phyloP scores from a whole-genome alignment of 1,140 invertebrate species.

The Homarus americanus region DNA sequence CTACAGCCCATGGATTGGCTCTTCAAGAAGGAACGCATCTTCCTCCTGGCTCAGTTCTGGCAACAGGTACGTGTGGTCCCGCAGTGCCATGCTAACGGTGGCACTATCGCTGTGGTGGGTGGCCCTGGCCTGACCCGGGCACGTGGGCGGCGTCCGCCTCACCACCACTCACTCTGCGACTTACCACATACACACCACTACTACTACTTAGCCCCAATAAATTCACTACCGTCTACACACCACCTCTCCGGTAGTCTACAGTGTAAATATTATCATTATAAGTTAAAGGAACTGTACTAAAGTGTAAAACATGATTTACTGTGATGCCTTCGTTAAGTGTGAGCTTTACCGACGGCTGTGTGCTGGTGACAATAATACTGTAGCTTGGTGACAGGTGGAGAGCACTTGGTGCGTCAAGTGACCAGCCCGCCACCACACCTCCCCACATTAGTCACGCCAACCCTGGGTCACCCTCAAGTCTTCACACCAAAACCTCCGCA shows the following conservation, averaged over 20 bases:
- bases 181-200: not conserved
- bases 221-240: not conserved
- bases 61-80: constrained; percentile 86
- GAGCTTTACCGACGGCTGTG: not conserved
- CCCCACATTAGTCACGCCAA: not conserved
- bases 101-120: constrained; percentile 2
- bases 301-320: not conserved
- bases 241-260: not conserved
- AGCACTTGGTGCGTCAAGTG: not conserved
- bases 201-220: not conserved
- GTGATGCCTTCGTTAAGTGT: not conserved
- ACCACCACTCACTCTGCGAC: not conserved
- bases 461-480: not conserved
- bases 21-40: constrained; percentile 95
- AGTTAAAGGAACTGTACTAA: not conserved
- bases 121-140: not conserved
- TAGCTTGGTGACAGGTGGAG: constrained; percentile 15
- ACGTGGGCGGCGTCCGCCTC: not conserved
- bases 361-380: not conserved
- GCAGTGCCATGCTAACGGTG: constrained; percentile 3
- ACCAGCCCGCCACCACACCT: not conserved
- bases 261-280: not conserved
- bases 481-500: constrained; percentile 15
- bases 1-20: constrained; percentile 96
- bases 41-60: constrained; percentile 94